Evolutionary conservation across 2,888 invertebrate species (phyloP).

Genomic region (Pseudoips prasinana): DNA sequence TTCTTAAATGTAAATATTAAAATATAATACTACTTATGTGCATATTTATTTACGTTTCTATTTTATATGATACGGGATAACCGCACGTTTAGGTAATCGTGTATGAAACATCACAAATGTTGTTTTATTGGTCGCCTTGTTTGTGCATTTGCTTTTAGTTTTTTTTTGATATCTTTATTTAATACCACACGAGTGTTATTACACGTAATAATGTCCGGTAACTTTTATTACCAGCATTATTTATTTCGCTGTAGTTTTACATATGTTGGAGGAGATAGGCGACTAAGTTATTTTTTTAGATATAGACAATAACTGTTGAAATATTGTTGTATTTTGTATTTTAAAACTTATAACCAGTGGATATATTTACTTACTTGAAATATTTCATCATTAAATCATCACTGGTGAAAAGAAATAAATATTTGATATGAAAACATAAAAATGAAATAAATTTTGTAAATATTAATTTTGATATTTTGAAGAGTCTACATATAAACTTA

Average conservation of each 20-base stretch:
- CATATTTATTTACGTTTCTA: slow-evolving; percentile 76
- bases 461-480: slow-evolving; percentile 39
- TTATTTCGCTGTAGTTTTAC: slow-evolving; percentile 37
- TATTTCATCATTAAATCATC: no score
- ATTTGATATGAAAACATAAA: no score
- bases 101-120: slow-evolving; percentile 63
- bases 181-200: slow-evolving; percentile 42
- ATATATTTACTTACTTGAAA: slow-evolving; percentile 1
- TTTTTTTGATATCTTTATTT: slow-evolving; percentile 50
- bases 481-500: slow-evolving; percentile 46
- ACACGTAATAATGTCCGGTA: slow-evolving; percentile 32
- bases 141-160: slow-evolving; percentile 78
- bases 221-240: slow-evolving; percentile 40
- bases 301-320: slow-evolving; percentile 20
- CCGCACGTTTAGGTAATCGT: slow-evolving; percentile 51
- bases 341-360: slow-evolving; percentile 24
- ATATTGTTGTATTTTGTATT: slow-evolving; percentile 18
- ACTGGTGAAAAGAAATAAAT: no score
- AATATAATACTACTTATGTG: slow-evolving; percentile 73
- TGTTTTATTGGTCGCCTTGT: slow-evolving; percentile 65
- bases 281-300: slow-evolving; percentile 26
- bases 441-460: slow-evolving; percentile 45
- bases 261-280: slow-evolving; percentile 36
- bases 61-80: slow-evolving; percentile 51
- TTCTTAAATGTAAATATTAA: slow-evolving; percentile 79